Conservation (phyloP, 1,140 invertebrate species). For the Cataglyphis hispanica region DNA sequence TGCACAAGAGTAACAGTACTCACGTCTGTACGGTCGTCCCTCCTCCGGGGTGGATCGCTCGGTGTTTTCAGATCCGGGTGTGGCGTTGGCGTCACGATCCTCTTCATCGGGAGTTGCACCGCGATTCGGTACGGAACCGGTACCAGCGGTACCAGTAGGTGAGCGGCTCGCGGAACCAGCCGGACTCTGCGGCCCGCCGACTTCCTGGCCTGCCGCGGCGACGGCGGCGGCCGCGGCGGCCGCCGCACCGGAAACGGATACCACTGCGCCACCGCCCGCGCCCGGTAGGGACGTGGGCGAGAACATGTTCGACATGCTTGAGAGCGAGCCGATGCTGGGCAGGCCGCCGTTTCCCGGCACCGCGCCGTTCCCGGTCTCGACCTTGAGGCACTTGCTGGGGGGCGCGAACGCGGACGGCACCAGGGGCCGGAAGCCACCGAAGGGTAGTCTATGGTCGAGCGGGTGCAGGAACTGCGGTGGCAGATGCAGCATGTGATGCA, state of each 20-base stretch:
- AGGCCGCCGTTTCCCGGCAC: constrained; percentile 80
- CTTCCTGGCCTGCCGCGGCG: constrained; percentile 73
- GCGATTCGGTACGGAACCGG: constrained; percentile 75
- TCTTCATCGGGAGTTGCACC: constrained; percentile 84
- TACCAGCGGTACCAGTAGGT: constrained; percentile 70
- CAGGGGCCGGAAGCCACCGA: constrained; percentile 84
- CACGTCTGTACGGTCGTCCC: constrained; percentile 86
- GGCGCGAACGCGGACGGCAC: constrained; percentile 87
- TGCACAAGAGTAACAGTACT: constrained; percentile 75
- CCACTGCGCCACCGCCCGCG: constrained; percentile 76
- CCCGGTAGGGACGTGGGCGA: constrained; percentile 82
- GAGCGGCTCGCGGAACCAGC: constrained; percentile 79
- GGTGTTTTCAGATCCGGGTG: constrained; percentile 87
- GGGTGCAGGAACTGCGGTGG: constrained; percentile 87
- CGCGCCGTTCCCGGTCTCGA: constrained; percentile 83
- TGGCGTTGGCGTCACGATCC: constrained; percentile 86
- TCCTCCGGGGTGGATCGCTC: constrained; percentile 88
- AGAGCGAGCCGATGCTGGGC: constrained; percentile 82
- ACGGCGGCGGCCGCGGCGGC: constrained; percentile 49
- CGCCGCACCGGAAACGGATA: constrained; percentile 62
- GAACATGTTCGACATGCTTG: constrained; percentile 86
- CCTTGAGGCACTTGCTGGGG: constrained; percentile 87
- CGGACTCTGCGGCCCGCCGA: constrained; percentile 79
- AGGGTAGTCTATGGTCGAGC: constrained; percentile 84
- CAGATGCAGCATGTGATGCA: constrained; percentile 87